These are phyloP conservation scores for Corydoras maculifer DNA, from an alignment of 2,113 vertebrate genomes.

Conservation along the genomic window DNA sequence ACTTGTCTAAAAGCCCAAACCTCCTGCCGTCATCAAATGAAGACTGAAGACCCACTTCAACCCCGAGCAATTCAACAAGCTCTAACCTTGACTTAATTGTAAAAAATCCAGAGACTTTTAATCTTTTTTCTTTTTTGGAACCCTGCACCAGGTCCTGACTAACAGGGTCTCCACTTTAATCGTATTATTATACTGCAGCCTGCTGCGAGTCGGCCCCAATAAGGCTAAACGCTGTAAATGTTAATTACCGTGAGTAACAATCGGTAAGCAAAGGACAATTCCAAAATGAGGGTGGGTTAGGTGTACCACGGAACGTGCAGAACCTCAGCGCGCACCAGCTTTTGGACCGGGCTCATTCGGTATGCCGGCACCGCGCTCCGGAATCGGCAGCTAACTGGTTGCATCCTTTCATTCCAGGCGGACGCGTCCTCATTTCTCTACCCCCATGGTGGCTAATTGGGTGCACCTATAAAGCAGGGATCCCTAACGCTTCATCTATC, in stretches of 20 bases:
- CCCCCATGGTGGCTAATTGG: background rate
- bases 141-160: background rate
- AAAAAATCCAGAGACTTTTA: background rate
- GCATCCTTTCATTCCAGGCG: too few species aligned
- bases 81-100: background rate
- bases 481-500: background rate
- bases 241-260: background rate
- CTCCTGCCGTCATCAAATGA: background rate
- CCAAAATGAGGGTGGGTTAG: background rate
- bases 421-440: background rate
- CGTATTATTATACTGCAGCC: background rate
- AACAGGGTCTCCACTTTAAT: background rate
- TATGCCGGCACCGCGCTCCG: too few species aligned
- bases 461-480: background rate
- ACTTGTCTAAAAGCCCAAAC: background rate
- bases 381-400: too few species aligned
- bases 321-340: background rate
- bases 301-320: background rate
- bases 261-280: background rate
- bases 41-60: background rate
- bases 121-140: background rate
- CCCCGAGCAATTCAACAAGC: background rate
- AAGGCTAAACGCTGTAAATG: background rate
- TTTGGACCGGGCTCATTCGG: too few species aligned
- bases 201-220: background rate